Conservation (phyloP, 2,888 invertebrate species). For the Stenichneumon culpator region DNA sequence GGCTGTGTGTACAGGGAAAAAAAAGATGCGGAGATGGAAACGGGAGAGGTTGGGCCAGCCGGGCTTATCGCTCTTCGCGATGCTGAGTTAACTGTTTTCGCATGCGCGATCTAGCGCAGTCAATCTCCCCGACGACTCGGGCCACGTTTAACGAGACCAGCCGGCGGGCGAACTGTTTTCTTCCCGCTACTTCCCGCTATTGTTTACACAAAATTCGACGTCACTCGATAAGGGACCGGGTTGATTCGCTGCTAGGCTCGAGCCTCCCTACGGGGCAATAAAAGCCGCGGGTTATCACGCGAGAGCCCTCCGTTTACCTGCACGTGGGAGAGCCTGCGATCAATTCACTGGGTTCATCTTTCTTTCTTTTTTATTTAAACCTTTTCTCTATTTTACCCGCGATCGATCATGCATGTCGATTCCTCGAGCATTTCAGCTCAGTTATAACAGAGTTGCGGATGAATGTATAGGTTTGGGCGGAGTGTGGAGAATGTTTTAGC, state of each 20-base stretch:
- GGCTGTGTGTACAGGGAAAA: constrained; percentile 27
- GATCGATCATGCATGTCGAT: constrained; percentile 29
- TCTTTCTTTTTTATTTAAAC: neutral
- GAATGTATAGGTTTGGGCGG: neutral
- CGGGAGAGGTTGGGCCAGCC: constrained; percentile 44
- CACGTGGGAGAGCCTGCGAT: constrained; percentile 29
- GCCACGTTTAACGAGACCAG: neutral
- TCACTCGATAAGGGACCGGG: constrained; percentile 54
- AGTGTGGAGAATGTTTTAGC: constrained; percentile 15
- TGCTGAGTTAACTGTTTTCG: constrained; percentile 72
- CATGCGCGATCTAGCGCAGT: constrained; percentile 50
- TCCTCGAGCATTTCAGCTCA: constrained; percentile 7
- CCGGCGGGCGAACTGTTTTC: constrained; percentile 21
- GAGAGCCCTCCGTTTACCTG: constrained; percentile 29
- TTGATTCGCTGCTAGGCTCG: constrained; percentile 38
- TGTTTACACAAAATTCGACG: constrained; percentile 68
- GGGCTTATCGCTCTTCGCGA: constrained; percentile 66
- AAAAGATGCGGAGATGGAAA: constrained; percentile 40
- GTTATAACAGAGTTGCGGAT: neutral
- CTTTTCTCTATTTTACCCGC: neutral
- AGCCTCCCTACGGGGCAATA: neutral
- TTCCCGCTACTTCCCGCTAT: constrained; percentile 36
- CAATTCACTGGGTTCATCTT: constrained; percentile 12
- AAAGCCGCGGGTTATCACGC: constrained; percentile 54
- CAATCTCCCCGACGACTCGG: constrained; percentile 13